Conservation (phyloP, 2,888 invertebrate genomes). For the Strigamia crassipes region DNA sequence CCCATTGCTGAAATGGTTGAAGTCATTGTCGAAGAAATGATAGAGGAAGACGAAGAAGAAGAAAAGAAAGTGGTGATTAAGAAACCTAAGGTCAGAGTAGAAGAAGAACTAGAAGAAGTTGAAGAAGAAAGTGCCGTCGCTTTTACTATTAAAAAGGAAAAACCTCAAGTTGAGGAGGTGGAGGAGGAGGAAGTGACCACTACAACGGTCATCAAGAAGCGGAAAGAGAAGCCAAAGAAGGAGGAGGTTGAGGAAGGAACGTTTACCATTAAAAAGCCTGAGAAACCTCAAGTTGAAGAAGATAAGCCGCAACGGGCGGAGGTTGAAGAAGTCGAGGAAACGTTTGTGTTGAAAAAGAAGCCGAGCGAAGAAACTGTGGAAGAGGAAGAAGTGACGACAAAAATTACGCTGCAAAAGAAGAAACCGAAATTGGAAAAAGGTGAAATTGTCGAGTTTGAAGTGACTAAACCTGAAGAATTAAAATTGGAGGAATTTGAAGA, state of each 20-base stretch:
- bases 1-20: constrained; percentile 12
- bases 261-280: background rate
- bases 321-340: constrained; percentile 32
- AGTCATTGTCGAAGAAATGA: background rate
- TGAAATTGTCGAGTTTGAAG: background rate
- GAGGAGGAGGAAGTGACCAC: constrained; percentile 36
- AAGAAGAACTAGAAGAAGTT: constrained; percentile 27
- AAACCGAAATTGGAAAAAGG: constrained; percentile 29
- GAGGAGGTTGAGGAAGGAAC: background rate
- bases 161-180: constrained; percentile 43
- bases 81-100: constrained; percentile 18
- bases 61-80: constrained; percentile 18
- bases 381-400: background rate
- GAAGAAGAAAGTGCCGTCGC: constrained; percentile 8
- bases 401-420: background rate
- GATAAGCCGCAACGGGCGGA: constrained; percentile 6
- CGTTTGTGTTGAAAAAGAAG: background rate
- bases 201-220: background rate
- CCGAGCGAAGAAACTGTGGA: background rate
- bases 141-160: constrained; percentile 12
- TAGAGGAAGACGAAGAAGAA: constrained; percentile 5
- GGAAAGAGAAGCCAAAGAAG: constrained; percentile 28
- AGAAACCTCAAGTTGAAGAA: constrained; percentile 15
- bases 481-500: constrained; percentile 41
- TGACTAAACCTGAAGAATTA: constrained; percentile 7